These are phyloP conservation scores for Xiphorhynchus erythropygius DNA, from an alignment of 2,797 vertebrate species.

Conservation along the genomic window DNA sequence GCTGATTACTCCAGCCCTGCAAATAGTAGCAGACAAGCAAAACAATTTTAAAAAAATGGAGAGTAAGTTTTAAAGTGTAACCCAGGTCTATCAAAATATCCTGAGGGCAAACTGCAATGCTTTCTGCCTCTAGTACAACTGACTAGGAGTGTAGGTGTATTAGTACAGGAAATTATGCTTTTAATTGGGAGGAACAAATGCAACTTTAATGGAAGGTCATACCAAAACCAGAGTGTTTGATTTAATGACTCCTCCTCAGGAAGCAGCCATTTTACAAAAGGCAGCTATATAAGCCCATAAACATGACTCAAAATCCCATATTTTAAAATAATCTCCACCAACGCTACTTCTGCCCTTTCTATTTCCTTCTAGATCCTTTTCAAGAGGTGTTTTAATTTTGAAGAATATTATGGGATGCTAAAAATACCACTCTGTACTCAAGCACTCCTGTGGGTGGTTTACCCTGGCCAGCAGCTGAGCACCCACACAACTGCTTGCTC, in stretches of 20 bases:
- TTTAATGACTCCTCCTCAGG: neutral
- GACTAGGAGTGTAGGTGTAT: neutral
- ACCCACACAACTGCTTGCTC: neutral
- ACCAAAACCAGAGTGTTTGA: neutral
- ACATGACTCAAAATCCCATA: neutral
- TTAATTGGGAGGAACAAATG: neutral
- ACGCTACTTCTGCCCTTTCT: neutral
- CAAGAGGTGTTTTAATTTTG: neutral
- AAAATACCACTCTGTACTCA: neutral
- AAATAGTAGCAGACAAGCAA: neutral
- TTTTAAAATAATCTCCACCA: neutral
- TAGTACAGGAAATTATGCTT: neutral
- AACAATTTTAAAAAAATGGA: neutral
- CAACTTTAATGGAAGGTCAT: neutral
- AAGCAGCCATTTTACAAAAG: neutral
- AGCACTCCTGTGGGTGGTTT: neutral
- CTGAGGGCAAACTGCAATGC: neutral
- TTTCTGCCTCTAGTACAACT: neutral
- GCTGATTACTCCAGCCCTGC: neutral
- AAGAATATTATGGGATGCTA: neutral
- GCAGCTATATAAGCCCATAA: neutral
- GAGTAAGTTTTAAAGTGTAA: neutral
- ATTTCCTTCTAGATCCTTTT: neutral
- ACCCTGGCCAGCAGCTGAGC: neutral
- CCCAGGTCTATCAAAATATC: neutral